Conservation (phyloP, 2,797 vertebrate genomes). For the Sebastes iracundus region DNA sequence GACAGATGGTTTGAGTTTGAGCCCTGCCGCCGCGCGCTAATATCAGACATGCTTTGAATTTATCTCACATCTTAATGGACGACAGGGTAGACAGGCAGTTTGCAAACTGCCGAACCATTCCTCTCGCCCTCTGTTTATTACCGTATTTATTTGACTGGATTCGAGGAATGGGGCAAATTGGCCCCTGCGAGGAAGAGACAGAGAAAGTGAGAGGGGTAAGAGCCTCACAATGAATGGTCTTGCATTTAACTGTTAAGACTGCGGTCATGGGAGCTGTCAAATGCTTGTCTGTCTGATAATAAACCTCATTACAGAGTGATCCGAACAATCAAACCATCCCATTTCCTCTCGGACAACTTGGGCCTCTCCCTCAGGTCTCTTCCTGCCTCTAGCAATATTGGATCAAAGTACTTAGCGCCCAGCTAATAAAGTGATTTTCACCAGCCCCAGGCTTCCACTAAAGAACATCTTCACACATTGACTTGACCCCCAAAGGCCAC, state of each 20-base stretch:
- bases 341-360: slow-evolving; percentile 13
- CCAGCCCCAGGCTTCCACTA: neutral
- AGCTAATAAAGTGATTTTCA: slow-evolving; percentile 21
- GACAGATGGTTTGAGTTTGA: slow-evolving; percentile 78
- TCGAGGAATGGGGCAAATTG: slow-evolving; percentile 58
- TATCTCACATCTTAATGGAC: slow-evolving; percentile 78
- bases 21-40: slow-evolving; percentile 64
- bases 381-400: neutral
- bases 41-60: slow-evolving; percentile 81
- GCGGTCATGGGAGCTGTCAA: slow-evolving; percentile 60
- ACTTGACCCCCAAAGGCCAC: slow-evolving; percentile 40
- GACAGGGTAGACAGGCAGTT: slow-evolving; percentile 61
- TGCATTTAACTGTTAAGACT: slow-evolving; percentile 65
- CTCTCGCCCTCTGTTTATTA: slow-evolving; percentile 71
- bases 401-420: slow-evolving; percentile 10
- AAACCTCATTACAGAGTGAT: slow-evolving; percentile 51
- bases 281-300: slow-evolving; percentile 62
- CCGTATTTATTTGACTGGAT: slow-evolving; percentile 79
- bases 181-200: slow-evolving; percentile 37
- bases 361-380: slow-evolving; percentile 4
- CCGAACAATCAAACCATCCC: slow-evolving; percentile 32
- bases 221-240: slow-evolving; percentile 23
- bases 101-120: slow-evolving; percentile 47
- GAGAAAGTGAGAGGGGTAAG: slow-evolving; percentile 44
- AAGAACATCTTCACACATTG: slow-evolving; percentile 40